Conservation (phyloP, 2,888 invertebrate genomes). For the Invenusta paracnida region DNA sequence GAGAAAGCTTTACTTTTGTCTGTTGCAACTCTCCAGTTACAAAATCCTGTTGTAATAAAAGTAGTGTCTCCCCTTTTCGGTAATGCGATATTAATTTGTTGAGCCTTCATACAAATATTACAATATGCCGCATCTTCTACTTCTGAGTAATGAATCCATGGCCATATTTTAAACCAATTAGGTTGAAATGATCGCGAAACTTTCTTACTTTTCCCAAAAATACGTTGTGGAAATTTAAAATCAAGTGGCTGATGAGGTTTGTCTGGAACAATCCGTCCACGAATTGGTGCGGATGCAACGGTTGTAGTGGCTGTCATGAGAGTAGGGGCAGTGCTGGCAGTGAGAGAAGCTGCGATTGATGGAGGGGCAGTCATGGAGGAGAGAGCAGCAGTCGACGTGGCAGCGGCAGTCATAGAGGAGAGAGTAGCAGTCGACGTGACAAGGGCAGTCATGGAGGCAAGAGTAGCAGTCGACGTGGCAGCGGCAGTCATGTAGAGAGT, state of each 20-base stretch:
- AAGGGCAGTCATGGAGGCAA: constrained; percentile 8
- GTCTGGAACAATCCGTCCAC: constrained; percentile 27
- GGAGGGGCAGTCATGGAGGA: constrained; percentile 27
- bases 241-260: constrained; percentile 29
- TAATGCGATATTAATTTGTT: constrained; percentile 26
- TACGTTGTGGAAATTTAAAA: constrained; percentile 8
- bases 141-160: constrained; percentile 43
- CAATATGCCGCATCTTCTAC: constrained; percentile 39
- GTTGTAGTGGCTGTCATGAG: constrained; percentile 17
- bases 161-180: constrained; percentile 36
- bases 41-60: constrained; percentile 45
- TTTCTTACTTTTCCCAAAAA: constrained; percentile 25
- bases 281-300: constrained; percentile 25
- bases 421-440: constrained; percentile 23
- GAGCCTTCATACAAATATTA: constrained; percentile 41
- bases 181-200: constrained; percentile 34
- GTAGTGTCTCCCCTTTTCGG: constrained; percentile 35
- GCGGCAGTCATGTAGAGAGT: neutral
- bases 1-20: constrained; percentile 38
- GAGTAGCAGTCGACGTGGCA: constrained; percentile 26
- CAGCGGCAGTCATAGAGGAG: constrained; percentile 21
- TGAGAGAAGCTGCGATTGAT: constrained; percentile 29
- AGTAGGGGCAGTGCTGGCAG: constrained; percentile 16
- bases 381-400: constrained; percentile 23
- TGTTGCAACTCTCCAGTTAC: constrained; percentile 47